Conservation (phyloP, 2,113 vertebrate species). For the Aspidoscelis tigris region DNA sequence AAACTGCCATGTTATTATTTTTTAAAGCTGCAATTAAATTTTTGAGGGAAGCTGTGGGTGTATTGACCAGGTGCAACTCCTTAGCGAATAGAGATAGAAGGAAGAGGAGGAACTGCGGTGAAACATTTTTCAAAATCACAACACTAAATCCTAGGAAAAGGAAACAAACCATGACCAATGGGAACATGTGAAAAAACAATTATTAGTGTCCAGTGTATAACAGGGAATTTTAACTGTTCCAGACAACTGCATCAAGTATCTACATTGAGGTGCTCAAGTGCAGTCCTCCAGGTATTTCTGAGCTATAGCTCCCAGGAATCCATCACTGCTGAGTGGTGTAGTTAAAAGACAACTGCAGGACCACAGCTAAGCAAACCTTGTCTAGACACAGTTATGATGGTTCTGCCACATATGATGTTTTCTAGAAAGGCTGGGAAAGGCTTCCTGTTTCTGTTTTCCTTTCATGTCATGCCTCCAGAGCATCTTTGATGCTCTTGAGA, state of each 20-base stretch:
- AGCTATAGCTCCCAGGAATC: too few relatives aligned
- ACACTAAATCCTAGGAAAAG: neutral
- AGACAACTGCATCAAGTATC: too few relatives aligned
- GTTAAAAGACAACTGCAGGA: too few relatives aligned
- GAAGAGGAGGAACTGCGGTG: neutral
- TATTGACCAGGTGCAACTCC: neutral
- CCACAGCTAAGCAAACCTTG: too few relatives aligned
- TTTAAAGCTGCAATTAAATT: neutral
- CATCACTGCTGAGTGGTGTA: too few relatives aligned
- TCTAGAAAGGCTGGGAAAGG: neutral
- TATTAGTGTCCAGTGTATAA: neutral
- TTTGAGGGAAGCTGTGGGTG: neutral
- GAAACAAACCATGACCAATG: neutral
- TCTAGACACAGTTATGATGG: neutral
- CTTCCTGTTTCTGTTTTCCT: constrained; percentile 9
- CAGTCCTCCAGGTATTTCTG: too few relatives aligned
- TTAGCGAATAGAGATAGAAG: neutral
- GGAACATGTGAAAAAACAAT: neutral
- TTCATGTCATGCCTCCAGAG: neutral
- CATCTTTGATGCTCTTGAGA: too few relatives aligned
- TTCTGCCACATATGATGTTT: neutral
- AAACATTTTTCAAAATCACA: neutral
- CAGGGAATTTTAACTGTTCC: too few relatives aligned
- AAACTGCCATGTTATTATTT: neutral
- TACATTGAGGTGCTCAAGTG: too few relatives aligned